Percentiles rank a stretch among this genome's conserved stretches.
These are phyloP conservation scores for Agrilus mali DNA, from an alignment of 2,888 invertebrate genomes.

Conservation along the genomic window DNA sequence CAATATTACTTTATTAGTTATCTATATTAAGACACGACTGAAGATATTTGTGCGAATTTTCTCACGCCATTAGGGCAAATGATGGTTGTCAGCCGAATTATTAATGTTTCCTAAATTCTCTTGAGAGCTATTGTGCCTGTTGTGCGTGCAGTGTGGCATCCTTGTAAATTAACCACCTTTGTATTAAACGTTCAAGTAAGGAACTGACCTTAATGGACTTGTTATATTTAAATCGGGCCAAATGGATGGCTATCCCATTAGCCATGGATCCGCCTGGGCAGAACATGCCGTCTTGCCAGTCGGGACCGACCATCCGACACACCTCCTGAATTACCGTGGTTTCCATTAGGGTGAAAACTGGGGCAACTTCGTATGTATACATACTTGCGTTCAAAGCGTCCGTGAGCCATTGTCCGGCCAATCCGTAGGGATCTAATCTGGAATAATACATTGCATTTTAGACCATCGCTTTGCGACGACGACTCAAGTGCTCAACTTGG, in stretches of 20 bases:
- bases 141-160: too few species aligned
- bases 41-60: too few species aligned
- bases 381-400: slow-evolving; percentile 39
- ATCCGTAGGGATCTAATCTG: slow-evolving; percentile 40
- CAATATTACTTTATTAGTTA: too few species aligned
- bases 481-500: too few species aligned
- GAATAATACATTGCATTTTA: slow-evolving; percentile 5
- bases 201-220: slow-evolving; percentile 34
- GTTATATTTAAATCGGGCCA: slow-evolving; percentile 37
- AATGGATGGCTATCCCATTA: slow-evolving; percentile 42
- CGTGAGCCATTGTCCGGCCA: slow-evolving; percentile 39
- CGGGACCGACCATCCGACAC: slow-evolving; percentile 35
- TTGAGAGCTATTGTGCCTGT: too few species aligned
- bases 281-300: slow-evolving; percentile 39
- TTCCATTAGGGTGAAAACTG: slow-evolving; percentile 43
- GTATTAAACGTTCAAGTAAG: too few species aligned
- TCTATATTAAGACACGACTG: too few species aligned
- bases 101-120: too few species aligned
- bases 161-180: too few species aligned
- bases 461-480: too few species aligned
- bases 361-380: slow-evolving; percentile 45
- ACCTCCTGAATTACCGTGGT: slow-evolving; percentile 34
- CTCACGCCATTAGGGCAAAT: too few species aligned
- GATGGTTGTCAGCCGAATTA: too few species aligned
- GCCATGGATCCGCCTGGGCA: slow-evolving; percentile 45